Base-by-base conservation (phyloP, 53 echinoderm and acorn worm genomes). In the Echinarachnius parma region DNA sequence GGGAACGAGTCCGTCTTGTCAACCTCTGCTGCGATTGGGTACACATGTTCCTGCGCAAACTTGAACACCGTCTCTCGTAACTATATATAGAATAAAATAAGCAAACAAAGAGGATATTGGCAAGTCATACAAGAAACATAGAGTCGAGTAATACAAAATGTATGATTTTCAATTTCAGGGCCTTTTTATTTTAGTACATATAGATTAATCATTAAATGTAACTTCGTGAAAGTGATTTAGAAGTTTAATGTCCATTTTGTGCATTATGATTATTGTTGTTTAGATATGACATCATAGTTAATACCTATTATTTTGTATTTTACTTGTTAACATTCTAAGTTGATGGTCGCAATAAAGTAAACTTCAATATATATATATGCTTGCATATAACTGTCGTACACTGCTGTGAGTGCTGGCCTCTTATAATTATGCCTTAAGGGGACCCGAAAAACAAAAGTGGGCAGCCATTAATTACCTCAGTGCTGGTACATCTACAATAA, bases 11-110 rank as follows among this genome's bases (percentile, higher is more conserved):
- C 83, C 22, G 85, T 95, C 37, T 60, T 64, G 35, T 95, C 96
- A 35, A 95, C 78, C 47, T 95, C 96, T 3, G 79, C 88, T 24
- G 96, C 96, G 2, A 88, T 75, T 19, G 96, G 96, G 22, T 91
- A 91, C 26, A 95, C 62, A 45, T 95, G 84, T 27, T 91, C 91
- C 56, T 95, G 91, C 16, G 78, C 65, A 77, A 95, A 95, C 18
- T 86, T 69, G 64, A 92, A 95, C 14, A 86, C 96, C 10, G 88
- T 64, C 58, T 92, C 75, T 11, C 96, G 58, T 20, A 95, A 64
- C 96, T 95, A 64, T 13, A 58, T 71, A 59, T 21, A 76, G 46
- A 62, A 39, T 9, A 13, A 39, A 13, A 39, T 9, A 39, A 39
- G 42, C n/a, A 39, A 13, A 39, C 7, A 39, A 39, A 39, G 42